Evolutionary conservation across 2,797 vertebrate genomes (phyloP).

Genomic region (Falco berigora): DNA sequence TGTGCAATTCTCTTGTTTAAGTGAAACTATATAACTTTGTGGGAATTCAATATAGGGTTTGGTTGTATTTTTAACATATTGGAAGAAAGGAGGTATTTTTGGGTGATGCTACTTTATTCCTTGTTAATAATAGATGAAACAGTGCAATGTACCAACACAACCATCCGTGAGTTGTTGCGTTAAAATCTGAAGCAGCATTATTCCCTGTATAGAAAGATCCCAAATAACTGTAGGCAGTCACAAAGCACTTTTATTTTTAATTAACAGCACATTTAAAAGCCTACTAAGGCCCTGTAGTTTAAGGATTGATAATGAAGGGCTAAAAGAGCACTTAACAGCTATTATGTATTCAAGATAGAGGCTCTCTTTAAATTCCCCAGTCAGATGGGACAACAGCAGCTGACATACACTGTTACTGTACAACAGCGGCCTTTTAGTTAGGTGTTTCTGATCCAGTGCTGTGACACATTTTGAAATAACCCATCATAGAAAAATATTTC

Average conservation of each 20-base stretch:
- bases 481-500: background rate
- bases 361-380: background rate
- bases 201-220: background rate
- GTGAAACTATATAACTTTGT: background rate
- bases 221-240: background rate
- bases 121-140: background rate
- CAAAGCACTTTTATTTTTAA: background rate
- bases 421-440: background rate
- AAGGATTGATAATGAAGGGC: background rate
- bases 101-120: background rate
- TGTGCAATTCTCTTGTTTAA: background rate
- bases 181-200: background rate
- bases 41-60: background rate
- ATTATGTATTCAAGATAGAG: background rate
- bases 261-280: background rate
- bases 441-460: background rate
- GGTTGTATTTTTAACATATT: background rate
- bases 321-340: background rate
- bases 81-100: background rate
- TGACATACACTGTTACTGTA: background rate
- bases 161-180: background rate
- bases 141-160: background rate
- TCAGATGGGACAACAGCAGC: background rate
- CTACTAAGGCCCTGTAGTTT: background rate
- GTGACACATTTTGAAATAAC: background rate